Percentiles rank a stretch among this genome's conserved stretches.
Conservation (phyloP, 2,797 vertebrate genomes). For the Danio tinwini region DNA sequence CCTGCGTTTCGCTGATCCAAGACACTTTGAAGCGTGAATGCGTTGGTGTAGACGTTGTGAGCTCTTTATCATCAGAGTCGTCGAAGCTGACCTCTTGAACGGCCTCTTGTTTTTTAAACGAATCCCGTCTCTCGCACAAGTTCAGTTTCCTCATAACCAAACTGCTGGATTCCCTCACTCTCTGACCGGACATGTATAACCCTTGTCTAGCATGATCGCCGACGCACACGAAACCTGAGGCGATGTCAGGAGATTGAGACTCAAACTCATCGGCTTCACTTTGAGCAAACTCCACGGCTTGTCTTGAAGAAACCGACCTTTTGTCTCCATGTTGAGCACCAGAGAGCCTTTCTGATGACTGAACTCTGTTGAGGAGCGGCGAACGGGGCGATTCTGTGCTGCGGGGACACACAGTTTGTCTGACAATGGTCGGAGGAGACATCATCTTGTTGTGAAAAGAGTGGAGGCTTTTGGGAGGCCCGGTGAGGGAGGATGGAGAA, state of each 20-base stretch:
- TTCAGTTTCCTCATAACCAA: constrained; percentile 96
- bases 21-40: constrained; percentile 68
- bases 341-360: constrained; percentile 90
- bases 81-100: constrained; percentile 98
- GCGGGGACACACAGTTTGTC: constrained; percentile 84
- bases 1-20: constrained; percentile 68
- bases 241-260: constrained; percentile 55
- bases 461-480: constrained; percentile 81
- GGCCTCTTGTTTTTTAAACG: constrained; percentile 97
- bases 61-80: constrained; percentile 79
- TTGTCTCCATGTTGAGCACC: constrained; percentile 82
- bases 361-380: constrained; percentile 92
- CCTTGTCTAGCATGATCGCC: constrained; percentile 74
- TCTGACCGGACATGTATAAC: constrained; percentile 71
- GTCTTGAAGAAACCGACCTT: constrained; percentile 73
- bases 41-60: constrained; percentile 53
- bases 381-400: constrained; percentile 81
- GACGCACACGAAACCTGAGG: constrained; percentile 64
- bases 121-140: constrained; percentile 93
- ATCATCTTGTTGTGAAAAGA: constrained; percentile 86
- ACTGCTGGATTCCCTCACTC: constrained; percentile 80
- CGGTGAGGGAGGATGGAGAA: constrained; percentile 85
- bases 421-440: constrained; percentile 86
- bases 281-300: constrained; percentile 75
- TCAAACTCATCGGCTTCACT: constrained; percentile 67